Conservation (phyloP, 2,113 vertebrate genomes). For the Lethenteron camtschaticum region DNA sequence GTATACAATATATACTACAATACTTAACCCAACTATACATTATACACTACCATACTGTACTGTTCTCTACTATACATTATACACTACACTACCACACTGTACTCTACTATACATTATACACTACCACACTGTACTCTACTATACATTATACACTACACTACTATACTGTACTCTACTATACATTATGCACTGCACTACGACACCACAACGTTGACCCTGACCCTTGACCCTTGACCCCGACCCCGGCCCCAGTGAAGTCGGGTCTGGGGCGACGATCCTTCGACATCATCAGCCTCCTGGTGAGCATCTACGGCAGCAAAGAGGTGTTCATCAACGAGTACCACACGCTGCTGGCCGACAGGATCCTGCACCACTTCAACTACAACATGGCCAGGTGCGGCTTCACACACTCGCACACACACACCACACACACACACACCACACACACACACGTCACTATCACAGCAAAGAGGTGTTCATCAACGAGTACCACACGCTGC, state of each 20-base stretch:
- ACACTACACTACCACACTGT: background rate
- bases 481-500: conserved; percentile 66
- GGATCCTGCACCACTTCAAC: conserved; percentile 73
- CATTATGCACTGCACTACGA: too few relatives aligned
- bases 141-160: too few relatives aligned
- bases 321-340: conserved; percentile 94
- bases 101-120: background rate
- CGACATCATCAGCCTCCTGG: conserved; percentile 88
- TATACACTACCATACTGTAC: too few relatives aligned
- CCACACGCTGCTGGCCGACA: conserved; percentile 59
- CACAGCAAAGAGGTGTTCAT: conserved; percentile 96
- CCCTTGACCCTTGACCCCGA: too few relatives aligned
- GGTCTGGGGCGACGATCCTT: conserved; percentile 73
- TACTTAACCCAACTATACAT: too few relatives aligned
- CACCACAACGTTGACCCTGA: too few relatives aligned
- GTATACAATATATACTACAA: too few relatives aligned
- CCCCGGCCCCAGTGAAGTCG: conserved; percentile 36
- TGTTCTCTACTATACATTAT: too few relatives aligned
- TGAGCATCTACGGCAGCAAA: conserved; percentile 95
- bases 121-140: background rate
- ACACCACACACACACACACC: too few relatives aligned
- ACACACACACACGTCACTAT: conserved; percentile 17
- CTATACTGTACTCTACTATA: too few relatives aligned
- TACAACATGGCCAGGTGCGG: conserved; percentile 73
- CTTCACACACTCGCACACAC: too few relatives aligned